Evolutionary conservation across 1,140 invertebrate species (phyloP), one percentile per base, ranked within the genome.

Genomic region (Drosophila subpulchrella): DNA sequence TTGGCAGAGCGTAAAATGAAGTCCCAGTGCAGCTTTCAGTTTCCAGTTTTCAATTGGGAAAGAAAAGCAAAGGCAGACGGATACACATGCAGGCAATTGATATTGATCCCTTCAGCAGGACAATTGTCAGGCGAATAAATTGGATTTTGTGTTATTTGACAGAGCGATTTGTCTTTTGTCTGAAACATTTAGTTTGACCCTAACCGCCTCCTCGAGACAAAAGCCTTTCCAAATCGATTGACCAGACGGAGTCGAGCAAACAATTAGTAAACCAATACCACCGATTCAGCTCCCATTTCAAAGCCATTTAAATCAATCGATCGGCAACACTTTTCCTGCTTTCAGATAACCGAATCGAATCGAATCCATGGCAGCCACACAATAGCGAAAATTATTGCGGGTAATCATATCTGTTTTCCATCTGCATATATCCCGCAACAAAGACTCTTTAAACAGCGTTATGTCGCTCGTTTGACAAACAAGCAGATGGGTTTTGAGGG

Each of bases 201-300:
- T 62, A 3, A 3, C 7, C 32, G 7, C 8, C 32, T 34, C 1
- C 57, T 55, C 44, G 63, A 75, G 70, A 78, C 74, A 82, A 85
- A 71, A 73, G 59, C 32, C 50, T 75, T 54, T 38, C 34, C 24
- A 41, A 41, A 8, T 36, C 39, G n/a, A 51, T 15, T 39, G 34
- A 47, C 30, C 38, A 55, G 68, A 15, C 24, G 4, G 46, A 44
- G 34, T n/a, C 32, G 13, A n/a, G 32, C 70, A 55, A 70, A 71
- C 82, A 89, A 88, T 88, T 88, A 88, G 82, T 86, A 88, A 86
- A 59, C 58, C 83, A 88, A 86, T 46, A 80, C 74, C 50, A 20
- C 46, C 34, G 46, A 41, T 55, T 42, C 39, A 12, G 51, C 48
- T 56, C 77, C 20, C 53, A 65, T 82, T 81, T 77, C 68, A 85